These are phyloP conservation scores for Notolepis coatsorum DNA, from an alignment of 2,797 vertebrate genomes.

Conservation along the genomic window DNA sequence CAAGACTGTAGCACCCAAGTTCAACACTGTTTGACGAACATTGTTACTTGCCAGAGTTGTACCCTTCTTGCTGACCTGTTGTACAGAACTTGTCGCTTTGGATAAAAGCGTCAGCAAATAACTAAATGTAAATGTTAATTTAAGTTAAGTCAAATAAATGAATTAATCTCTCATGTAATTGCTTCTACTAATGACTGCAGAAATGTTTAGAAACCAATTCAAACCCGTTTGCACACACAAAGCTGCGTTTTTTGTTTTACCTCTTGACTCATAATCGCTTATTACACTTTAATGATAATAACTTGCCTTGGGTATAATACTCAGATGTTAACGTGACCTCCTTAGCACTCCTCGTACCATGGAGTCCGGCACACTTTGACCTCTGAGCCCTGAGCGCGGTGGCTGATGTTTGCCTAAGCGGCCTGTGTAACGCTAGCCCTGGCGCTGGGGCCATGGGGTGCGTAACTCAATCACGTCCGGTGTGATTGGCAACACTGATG, in stretches of 20 bases:
- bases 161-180: no score
- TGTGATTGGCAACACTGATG: conserved; percentile 75
- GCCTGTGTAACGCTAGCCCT: conserved; percentile 55
- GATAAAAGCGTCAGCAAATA: no score
- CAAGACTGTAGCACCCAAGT: no score
- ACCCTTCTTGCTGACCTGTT: no score
- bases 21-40: no score
- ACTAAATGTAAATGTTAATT: no score
- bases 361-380: conserved; percentile 59
- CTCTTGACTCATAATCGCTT: conserved; percentile 26
- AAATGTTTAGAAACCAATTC: no score
- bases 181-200: no score
- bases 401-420: conserved; percentile 65
- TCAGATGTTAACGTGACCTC: conserved; percentile 62
- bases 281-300: conserved; percentile 49
- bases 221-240: no score
- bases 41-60: no score
- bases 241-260: conserved; percentile 16
- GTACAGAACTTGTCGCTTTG: no score
- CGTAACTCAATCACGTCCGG: conserved; percentile 76
- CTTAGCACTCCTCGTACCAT: conserved; percentile 57
- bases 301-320: conserved; percentile 44
- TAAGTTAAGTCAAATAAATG: no score
- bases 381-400: conserved; percentile 41
- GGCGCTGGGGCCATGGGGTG: conserved; percentile 48